Evolutionary conservation across 2,888 invertebrate species (phyloP), one percentile per base, ranked within the genome.

Genomic region (Diadegma fenestrale): DNA sequence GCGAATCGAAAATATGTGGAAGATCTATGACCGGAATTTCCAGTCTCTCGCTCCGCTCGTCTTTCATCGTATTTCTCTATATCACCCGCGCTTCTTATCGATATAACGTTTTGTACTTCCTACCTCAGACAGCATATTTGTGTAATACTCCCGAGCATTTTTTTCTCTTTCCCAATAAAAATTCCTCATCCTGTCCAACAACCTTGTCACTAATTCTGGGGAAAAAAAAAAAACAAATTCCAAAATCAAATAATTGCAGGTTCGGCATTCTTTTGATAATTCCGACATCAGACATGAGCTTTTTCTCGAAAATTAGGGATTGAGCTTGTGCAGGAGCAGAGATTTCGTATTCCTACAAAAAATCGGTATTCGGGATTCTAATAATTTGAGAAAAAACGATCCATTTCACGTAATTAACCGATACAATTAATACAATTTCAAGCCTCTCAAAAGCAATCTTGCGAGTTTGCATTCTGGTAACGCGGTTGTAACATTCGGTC

Each of bases 1-100:
- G 69, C 85, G 83, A 83, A 86, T 85, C 80, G 83, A 86, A 85
- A 87, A 80, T 86, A 86, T 81, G 80, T 78, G 79, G 64, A 81
- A 80, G 86, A 85, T 84, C 82, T 85, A 85, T 83, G 64, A 64
- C 78, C 85, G 80, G 81, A 85, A 85, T 85, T 86, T 80, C 72
- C 85, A 82, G 80, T 86, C 85, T 81, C 66, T 82, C 64, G 26
- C 78, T 64, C 68, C 71, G 71, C 79, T 79, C 79, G 79, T 54
- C 61, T 54, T 78, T 76, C 61, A 68, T 72, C 66, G 48, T 68
- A 76, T 81, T 75, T 78, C 73, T 79, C 61, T 61, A 69, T 79
- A 71, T 63, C 79, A 48, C 64, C 14, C 30, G 26, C 22, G 41
- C 69, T 54, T 68, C 75, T 75, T 82, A 75, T 84, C 66, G 72